Evolutionary conservation across 2,888 invertebrate genomes (phyloP), one percentile per base, ranked within the genome.

Genomic region (Galeopsomyia nigrocyanea): DNA sequence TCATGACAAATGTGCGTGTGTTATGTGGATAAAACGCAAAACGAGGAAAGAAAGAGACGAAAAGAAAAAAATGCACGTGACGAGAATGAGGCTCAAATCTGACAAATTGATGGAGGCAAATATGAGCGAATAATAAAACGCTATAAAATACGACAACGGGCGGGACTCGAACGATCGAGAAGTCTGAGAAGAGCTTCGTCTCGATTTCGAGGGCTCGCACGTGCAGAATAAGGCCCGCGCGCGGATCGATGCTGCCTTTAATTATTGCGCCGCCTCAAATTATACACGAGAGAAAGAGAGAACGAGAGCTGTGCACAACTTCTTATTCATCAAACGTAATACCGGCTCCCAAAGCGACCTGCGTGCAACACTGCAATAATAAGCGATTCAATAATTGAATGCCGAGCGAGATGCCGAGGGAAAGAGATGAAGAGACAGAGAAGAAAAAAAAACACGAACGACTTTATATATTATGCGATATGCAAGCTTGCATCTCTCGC

Each of bases 231-330:
- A n/a, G n/a, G n/a, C n/a, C n/a, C n/a, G n/a, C n/a, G n/a, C n/a
- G n/a, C n/a, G n/a, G n/a, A n/a, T n/a, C n/a, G n/a, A n/a, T n/a
- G 31, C 14, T 21, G 22, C 46, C 64, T 65, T 56, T 65, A 65
- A 65, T 65, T 65, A 65, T 65, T 65, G 55, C 22, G 22, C 60
- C 64, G 47, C 55, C 16, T 22, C 22, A 55, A 65, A 65, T 65
- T 65, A 65, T 63, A 63, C 26, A 56, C 64, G 22, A 21, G n/a
- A 31, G 31, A 7, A 39, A 26, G 26, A 26, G 26, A 26, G 26
- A 26, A 5, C 26, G 26, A 26, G 26, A 26, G 26, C 26, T 26
- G n/a, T n/a, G n/a, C n/a, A 16, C 21, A 53, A 53, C 9, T 47
- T 61, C 61, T 61, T 61, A 61, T 61, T 61, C 49, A 61, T 47